Base-by-base conservation (phyloP, 2,113 vertebrate genomes). In the Apodemus sylvaticus region DNA sequence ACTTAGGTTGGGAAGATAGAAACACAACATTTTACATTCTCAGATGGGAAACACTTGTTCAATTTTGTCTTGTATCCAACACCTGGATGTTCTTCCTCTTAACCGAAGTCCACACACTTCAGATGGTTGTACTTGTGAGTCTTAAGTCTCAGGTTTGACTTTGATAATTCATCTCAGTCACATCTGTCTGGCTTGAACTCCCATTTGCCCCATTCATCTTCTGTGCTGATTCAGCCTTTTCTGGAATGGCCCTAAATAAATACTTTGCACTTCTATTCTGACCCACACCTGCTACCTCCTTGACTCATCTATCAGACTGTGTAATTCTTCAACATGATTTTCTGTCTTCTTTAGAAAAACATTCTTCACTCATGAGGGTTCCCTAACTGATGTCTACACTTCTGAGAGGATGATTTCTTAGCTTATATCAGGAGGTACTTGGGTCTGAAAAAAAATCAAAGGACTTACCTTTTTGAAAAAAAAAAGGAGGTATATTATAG, bases 391-490 rank as follows among this genome's bases (percentile, higher is more conserved):
- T 51, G 83, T 70, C 26, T 83, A n/a, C 8, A 73, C 0, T 92
- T 90, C 68, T 70, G 79, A 53, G 39, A 95, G 34, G 17, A 70
- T 1, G 3, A 0, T 39, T 94, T 24, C 68, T n/a, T 31, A 71
- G 39, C 58, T 93, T 51, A n/a, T 26, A 20, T 60, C 45, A 93
- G 85, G 48, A 29, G 51, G 60, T 10, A 93, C 12, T 10, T 93
- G 8, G 16, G 55, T 78, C 60, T 78, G 60, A 73, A 94, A 73
- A 93, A 48, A 48, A 48, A 78, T 3, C 17, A 51, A 68, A 26
- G 87, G 19, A 93, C 34, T 78, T 82, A 83, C 22, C 12, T 91
- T 96, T 89, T 55, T 19, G 19, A 88, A 90, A 86, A 12, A 88
- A 90, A 86, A 12, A 93, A 16, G 64, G 87, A 64, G 79, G 24